Percentiles rank a stretch among this genome's conserved stretches.
These are phyloP conservation scores for Nematopogon swammerdamellus DNA, from an alignment of 2,888 invertebrate genomes.

Conservation along the genomic window DNA sequence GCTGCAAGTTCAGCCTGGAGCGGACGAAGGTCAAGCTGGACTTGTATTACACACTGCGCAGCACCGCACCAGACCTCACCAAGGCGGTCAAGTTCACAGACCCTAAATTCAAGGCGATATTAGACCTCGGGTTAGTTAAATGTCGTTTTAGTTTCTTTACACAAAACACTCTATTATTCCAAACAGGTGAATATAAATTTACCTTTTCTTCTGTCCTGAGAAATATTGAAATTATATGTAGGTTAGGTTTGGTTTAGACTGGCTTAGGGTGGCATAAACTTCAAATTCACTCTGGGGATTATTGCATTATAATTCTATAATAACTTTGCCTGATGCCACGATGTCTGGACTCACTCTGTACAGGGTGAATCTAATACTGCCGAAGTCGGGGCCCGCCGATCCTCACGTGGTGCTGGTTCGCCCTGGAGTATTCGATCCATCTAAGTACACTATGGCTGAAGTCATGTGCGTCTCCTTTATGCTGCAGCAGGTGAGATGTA, in stretches of 20 bases:
- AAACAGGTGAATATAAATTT: no score
- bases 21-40: conserved; percentile 61
- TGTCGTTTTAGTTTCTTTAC: no score
- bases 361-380: conserved; percentile 14
- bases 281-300: no score
- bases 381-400: conserved; percentile 13
- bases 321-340: no score
- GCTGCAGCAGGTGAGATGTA: conserved; percentile 18
- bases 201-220: no score
- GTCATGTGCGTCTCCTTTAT: conserved; percentile 20
- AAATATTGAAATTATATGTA: no score
- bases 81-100: conserved; percentile 17
- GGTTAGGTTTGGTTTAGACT: no score
- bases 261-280: no score
- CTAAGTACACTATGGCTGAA: conserved; percentile 21
- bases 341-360: neutral
- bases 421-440: conserved; percentile 36
- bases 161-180: no score
- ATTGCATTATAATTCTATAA: no score
- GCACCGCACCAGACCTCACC: conserved; percentile 50
- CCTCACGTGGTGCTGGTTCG: conserved; percentile 42
- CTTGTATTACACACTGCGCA: conserved; percentile 50
- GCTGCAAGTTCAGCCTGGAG: conserved; percentile 64
- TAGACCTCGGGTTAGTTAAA: conserved; percentile 20
- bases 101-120: conserved; percentile 21